A percentile compares a stretch with the other conserved stretches of the same genome.
Conservation (phyloP, 2,797 vertebrate genomes). For the Chaetodon trifasciatus region DNA sequence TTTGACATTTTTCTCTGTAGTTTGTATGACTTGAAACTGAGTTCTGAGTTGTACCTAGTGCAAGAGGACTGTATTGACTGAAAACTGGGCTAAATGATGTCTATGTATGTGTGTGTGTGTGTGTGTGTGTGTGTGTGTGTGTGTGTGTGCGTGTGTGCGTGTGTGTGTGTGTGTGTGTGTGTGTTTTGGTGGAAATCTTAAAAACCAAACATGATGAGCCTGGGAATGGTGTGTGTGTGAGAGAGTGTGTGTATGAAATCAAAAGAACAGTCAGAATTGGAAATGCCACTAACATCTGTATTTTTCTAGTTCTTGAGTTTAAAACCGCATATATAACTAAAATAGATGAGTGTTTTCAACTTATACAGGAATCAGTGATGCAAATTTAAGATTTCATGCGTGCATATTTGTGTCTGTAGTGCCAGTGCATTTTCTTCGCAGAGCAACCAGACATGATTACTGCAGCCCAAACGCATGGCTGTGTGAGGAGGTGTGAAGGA, state of each 20-base stretch:
- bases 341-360: background rate
- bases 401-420: slow-evolving; percentile 11
- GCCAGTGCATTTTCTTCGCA: slow-evolving; percentile 24
- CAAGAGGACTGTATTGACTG: background rate
- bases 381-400: slow-evolving; percentile 19
- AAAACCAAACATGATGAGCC: background rate
- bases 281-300: background rate
- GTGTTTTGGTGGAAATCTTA: background rate
- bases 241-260: background rate
- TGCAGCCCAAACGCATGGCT: slow-evolving; percentile 44
- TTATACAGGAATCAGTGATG: background rate
- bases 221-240: background rate
- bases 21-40: background rate
- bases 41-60: background rate
- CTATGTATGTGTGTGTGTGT: no score
- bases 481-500: slow-evolving; percentile 47
- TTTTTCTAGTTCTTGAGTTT: background rate
- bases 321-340: background rate
- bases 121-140: no score
- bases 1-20: background rate
- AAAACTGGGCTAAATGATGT: background rate
- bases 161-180: no score
- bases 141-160: no score
- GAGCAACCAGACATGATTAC: slow-evolving; percentile 43
- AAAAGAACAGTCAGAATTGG: background rate